Percentiles rank a stretch among this genome's conserved stretches.
Evolutionary conservation across 2,888 invertebrate species (phyloP).

Genomic region (Chrysotoxum bicinctum): DNA sequence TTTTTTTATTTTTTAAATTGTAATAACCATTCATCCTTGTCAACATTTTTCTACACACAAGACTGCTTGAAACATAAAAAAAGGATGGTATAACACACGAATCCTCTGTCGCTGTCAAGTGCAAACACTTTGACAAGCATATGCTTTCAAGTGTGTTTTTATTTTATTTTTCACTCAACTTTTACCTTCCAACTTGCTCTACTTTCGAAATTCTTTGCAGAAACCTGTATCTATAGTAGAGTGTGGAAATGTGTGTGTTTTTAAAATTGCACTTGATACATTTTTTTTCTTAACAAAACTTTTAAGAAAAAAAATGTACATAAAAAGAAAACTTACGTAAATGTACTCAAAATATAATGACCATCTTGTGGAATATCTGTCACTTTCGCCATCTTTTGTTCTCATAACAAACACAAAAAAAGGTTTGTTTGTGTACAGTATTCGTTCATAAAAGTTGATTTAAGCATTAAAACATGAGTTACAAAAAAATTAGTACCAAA

Average conservation of each 20-base stretch:
- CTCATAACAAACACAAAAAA: neutral
- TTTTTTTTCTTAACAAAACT: neutral
- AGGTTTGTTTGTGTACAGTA: neutral
- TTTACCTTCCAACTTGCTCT: constrained; percentile 38
- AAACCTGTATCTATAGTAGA: neutral
- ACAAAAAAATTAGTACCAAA: neutral
- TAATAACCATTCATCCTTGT: constrained; percentile 50
- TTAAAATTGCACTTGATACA: constrained; percentile 45
- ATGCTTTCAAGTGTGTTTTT: constrained; percentile 54
- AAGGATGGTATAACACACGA: constrained; percentile 37
- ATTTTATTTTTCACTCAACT: constrained; percentile 40
- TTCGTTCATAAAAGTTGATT: neutral
- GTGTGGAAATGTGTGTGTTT: neutral
- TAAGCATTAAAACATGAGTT: neutral
- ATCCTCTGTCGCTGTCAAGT: constrained; percentile 59
- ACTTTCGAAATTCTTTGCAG: constrained; percentile 18
- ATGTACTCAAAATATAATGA: constrained; percentile 43
- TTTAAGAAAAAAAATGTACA: neutral
- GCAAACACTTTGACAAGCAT: constrained; percentile 62
- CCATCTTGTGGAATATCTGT: constrained; percentile 32
- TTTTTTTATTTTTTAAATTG: constrained; percentile 17
- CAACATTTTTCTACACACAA: constrained; percentile 10
- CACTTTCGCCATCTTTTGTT: constrained; percentile 33
- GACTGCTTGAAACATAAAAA: constrained; percentile 39
- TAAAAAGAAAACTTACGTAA: constrained; percentile 31